A percentile compares a stretch with the other conserved stretches of the same genome.
Conservation (phyloP, 2,797 vertebrate genomes). For the Florisuga fusca region DNA sequence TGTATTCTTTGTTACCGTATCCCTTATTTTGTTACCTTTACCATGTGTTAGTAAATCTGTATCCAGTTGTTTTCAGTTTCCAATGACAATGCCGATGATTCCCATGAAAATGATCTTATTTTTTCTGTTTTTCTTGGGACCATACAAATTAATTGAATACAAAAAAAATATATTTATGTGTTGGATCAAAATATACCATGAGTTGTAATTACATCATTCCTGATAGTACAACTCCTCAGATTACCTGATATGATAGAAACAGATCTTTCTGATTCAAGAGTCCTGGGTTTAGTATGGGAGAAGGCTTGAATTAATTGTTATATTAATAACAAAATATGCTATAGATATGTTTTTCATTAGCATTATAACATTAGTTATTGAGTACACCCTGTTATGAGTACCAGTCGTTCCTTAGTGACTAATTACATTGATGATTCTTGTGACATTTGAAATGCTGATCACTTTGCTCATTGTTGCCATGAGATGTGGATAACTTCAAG, state of each 20-base stretch:
- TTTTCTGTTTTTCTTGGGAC: background rate
- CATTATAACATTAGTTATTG: background rate
- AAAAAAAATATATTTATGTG: background rate
- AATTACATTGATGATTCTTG: background rate
- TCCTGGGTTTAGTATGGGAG: background rate
- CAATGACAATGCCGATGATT: too few species aligned
- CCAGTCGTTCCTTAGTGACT: conserved; percentile 21
- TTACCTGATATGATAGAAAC: background rate
- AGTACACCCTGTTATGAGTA: background rate
- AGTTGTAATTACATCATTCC: background rate
- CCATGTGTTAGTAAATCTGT: too few species aligned
- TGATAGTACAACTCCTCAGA: background rate
- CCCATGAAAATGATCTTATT: background rate
- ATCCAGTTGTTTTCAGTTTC: too few species aligned
- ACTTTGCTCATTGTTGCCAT: background rate
- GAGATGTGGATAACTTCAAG: background rate
- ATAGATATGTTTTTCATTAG: background rate
- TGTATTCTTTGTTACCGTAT: too few species aligned
- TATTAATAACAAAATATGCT: background rate
- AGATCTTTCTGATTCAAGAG: background rate
- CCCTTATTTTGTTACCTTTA: too few species aligned
- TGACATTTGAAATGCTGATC: conserved; percentile 16
- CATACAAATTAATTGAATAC: background rate
- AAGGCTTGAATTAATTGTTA: background rate
- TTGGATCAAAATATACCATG: background rate